These are phyloP conservation scores for Peribatodes rhomboidaria DNA, from an alignment of 2,888 invertebrate genomes.

Conservation along the genomic window DNA sequence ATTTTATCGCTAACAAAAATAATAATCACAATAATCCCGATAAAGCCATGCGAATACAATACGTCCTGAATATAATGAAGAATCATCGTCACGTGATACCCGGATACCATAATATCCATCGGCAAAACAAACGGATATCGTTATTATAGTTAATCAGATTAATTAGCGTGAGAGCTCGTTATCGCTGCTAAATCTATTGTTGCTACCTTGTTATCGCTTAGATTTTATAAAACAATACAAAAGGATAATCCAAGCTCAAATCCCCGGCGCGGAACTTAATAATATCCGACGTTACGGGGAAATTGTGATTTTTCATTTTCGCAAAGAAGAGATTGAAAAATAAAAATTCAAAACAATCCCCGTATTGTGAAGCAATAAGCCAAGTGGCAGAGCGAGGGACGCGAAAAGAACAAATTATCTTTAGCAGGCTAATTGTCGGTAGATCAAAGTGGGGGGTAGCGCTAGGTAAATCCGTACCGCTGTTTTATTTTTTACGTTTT, in stretches of 20 bases:
- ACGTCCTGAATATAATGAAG: conserved; percentile 11
- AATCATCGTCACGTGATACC: conserved; percentile 54
- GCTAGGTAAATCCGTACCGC: conserved; percentile 73
- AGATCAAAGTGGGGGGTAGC: conserved; percentile 74
- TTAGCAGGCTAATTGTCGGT: conserved; percentile 80
- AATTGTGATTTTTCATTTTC: conserved; percentile 65
- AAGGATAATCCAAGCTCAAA: conserved; percentile 55
- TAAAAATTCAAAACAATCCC: conserved; percentile 74
- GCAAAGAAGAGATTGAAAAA: conserved; percentile 52
- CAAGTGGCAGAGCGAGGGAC: conserved; percentile 66
- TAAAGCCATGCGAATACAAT: conserved; percentile 6
- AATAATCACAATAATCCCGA: conserved; percentile 20
- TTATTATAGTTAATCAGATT: conserved; percentile 49
- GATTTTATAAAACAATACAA: conserved; percentile 51
- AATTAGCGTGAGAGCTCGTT: conserved; percentile 48
- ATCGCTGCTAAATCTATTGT: conserved; percentile 33
- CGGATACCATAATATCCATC: conserved; percentile 33
- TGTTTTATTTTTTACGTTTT: conserved; percentile 65
- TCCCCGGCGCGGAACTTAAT: conserved; percentile 55
- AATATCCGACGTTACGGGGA: conserved; percentile 53
- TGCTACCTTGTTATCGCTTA: conserved; percentile 43
- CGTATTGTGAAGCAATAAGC: conserved; percentile 71
- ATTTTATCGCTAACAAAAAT: conserved; percentile 10
- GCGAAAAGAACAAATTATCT: conserved; percentile 80
- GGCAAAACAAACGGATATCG: conserved; percentile 44